Base-by-base conservation (phyloP, 1,140 invertebrate species). In the Procambarus virginalis region DNA sequence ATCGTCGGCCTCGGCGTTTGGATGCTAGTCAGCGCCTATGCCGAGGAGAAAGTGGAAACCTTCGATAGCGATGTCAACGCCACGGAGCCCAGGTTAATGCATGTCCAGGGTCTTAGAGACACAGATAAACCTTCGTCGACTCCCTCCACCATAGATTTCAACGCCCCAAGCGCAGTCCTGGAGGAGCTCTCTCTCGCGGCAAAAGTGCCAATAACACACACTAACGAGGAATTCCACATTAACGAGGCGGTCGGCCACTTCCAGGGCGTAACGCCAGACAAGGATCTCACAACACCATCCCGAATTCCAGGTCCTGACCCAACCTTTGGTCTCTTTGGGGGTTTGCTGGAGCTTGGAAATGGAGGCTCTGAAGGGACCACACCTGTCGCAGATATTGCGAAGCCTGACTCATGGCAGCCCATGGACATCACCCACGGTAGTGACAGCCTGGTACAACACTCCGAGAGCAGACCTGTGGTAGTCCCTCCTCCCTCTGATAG, bases 11-110 rank as follows among this genome's bases (percentile, higher is more conserved):
- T 92, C 48, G 92, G 92, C 3, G 79, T 92, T 12, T 92, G 92
- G 92, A 92, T 92, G 87, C 20, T 92, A 34, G 85, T 92, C 12
- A 89, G 88, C 20, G 86, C 91, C n/a, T 90, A 90, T 55, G 88
- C 81, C 34, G 89, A 86, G 17, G 84, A 85, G 34, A 86, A 82
- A 60, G 77, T 64, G 3, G 64, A n/a, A 2, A 22, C 55, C 10
- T 64, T 64, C 51, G 60, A 14, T 10, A 60, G n/a, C 58, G 2
- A 78, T 70, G 58, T 79, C 48, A 83, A 78, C 49, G 58, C 58
- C 49, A 83, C 88, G 14, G 60, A 48, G 73, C 70, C 55, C 17
- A 68, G 46, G 45, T 34, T 22, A 22, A 55, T 22, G 79, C 80
- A 60, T 46, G 34, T 20, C n/a, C n/a, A 51, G 20, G 48, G 48